Percentiles rank a stretch among this genome's conserved stretches.
phyloP scores from a whole-genome alignment of 1,140 invertebrate species.

The Cyphomyrmex costatus region DNA sequence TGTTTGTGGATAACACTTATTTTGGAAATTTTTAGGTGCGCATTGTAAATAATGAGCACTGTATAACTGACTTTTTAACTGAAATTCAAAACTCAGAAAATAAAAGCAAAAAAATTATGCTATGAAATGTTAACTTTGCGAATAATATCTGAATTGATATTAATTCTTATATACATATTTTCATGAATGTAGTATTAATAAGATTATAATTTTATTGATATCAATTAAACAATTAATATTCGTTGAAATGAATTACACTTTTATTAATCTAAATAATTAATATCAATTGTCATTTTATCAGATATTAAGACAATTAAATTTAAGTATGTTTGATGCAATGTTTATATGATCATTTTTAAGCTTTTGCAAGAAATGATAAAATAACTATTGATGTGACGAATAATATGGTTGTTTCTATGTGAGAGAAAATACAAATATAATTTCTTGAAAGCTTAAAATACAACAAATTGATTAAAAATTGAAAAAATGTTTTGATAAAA shows the following conservation, averaged over 20 bases:
- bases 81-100: not conserved
- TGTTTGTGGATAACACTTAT: not conserved
- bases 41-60: not conserved
- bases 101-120: not conserved
- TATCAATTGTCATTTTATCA: not conserved
- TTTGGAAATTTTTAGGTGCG: not conserved
- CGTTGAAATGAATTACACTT: not conserved
- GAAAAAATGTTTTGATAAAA: not conserved
- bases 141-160: not conserved
- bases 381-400: not conserved
- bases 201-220: not conserved
- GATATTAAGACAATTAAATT: not conserved
- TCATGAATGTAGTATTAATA: not conserved
- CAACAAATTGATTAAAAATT: not conserved
- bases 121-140: not conserved
- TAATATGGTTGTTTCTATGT: not conserved
- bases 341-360: not conserved
- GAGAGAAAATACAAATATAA: not conserved
- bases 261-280: conserved; percentile 4
- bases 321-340: not conserved
- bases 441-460: not conserved
- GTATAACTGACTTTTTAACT: not conserved
- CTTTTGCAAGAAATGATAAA: not conserved
- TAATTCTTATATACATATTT: not conserved
- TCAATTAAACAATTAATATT: not conserved